Percentiles rank a stretch among this genome's conserved stretches.
These are phyloP conservation scores for Mimas tiliae DNA, from an alignment of 2,888 invertebrate species.

Conservation along the genomic window DNA sequence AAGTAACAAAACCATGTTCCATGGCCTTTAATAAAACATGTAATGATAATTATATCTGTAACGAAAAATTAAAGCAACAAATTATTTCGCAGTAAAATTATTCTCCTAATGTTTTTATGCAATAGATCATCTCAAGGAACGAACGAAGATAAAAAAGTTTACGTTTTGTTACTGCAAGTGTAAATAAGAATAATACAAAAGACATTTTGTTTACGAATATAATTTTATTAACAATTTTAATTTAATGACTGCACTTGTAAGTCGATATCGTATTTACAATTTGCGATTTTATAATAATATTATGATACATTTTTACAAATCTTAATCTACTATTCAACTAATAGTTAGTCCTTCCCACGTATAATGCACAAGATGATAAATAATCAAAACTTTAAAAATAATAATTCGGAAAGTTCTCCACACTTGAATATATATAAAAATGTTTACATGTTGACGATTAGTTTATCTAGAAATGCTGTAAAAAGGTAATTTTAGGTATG, in stretches of 20 bases:
- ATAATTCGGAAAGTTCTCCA: constrained; percentile 25
- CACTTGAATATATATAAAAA: constrained; percentile 7
- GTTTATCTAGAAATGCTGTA: constrained; percentile 36
- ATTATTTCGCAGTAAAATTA: constrained; percentile 3
- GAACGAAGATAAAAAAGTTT: background rate
- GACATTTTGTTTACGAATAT: constrained; percentile 79
- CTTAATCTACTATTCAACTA: constrained; percentile 42
- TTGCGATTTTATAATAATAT: constrained; percentile 62
- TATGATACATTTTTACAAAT: constrained; percentile 83
- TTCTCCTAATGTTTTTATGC: background rate
- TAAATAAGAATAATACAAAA: constrained; percentile 63
- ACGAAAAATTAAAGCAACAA: constrained; percentile 19
- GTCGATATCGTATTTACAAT: constrained; percentile 83
- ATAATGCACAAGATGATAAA: constrained; percentile 41
- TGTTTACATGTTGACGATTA: constrained; percentile 15
- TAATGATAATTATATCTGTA: background rate
- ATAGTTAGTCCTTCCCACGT: constrained; percentile 31
- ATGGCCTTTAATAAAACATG: constrained; percentile 7
- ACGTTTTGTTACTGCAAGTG: constrained; percentile 21
- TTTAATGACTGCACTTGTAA: constrained; percentile 83
- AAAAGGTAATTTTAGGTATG: constrained; percentile 14
- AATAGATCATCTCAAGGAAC: too few species aligned
- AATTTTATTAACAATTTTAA: constrained; percentile 85
- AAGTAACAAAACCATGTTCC: constrained; percentile 7
- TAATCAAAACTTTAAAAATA: constrained; percentile 27